phyloP scores from a whole-genome alignment of 2,113 vertebrate genomes.

The Origma solitaria region DNA sequence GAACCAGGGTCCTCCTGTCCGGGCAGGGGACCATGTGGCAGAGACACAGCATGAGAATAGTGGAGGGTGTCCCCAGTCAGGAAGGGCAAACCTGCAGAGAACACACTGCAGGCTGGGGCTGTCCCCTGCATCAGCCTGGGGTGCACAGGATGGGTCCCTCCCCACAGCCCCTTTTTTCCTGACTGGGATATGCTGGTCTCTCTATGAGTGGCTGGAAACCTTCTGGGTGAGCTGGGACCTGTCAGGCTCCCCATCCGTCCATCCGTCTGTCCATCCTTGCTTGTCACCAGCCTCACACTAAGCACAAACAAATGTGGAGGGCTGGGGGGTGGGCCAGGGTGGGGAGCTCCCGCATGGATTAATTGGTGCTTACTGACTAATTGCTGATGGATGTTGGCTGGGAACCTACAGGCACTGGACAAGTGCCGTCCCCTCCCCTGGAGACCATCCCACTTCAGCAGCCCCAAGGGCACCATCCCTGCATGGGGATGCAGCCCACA shows the following conservation, averaged over 20 bases:
- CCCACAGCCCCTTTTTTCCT: not conserved
- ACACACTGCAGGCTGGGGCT: rapidly evolving
- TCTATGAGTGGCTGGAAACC: not conserved
- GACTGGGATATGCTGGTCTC: not conserved
- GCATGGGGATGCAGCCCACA: not conserved
- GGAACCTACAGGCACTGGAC: not conserved
- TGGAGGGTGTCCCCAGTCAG: not conserved
- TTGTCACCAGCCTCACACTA: not conserved
- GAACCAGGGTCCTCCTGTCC: not conserved
- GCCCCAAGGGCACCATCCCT: no score
- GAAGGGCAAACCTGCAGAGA: not conserved
- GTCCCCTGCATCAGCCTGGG: not conserved
- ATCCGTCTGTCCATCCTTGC: not conserved
- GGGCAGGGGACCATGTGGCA: not conserved
- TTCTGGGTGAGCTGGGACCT: not conserved
- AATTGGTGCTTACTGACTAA: not conserved
- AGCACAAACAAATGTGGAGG: not conserved
- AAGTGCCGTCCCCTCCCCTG: not conserved
- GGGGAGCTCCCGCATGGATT: not conserved
- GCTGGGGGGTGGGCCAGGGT: not conserved
- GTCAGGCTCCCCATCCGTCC: not conserved
- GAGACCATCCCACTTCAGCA: not conserved
- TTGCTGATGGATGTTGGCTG: not conserved
- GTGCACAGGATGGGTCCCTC: not conserved
- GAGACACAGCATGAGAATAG: not conserved